Evolutionary conservation across 2,797 vertebrate genomes (phyloP), one percentile per base, ranked within the genome.

Genomic region (Oryzias sinensis): DNA sequence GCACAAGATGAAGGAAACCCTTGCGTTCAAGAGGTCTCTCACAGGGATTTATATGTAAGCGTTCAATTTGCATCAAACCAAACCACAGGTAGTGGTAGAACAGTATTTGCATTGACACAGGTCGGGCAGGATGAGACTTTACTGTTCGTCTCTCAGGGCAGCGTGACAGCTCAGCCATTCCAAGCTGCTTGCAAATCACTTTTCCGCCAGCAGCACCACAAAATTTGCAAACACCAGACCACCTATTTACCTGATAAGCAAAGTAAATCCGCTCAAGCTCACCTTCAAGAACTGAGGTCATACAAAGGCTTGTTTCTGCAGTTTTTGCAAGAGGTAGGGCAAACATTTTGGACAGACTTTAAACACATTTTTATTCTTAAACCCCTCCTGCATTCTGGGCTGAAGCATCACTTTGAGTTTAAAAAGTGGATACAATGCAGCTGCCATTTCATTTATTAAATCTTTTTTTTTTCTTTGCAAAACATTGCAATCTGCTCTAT

Each of bases 31-130:
- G 22, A 14, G 43, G 64, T 62, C 44, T 52, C 57, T 49, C 45
- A 5, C 20, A 1, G 49, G 53, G 65, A 62, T 80, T 74, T 84
- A 81, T 85, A 71, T 49, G n/a, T 44, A 29, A 27, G 62, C 20
- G 3, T 62, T 57, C 22, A 43, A 83, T 90, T 90, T 89, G 80
- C 86, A 86, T 89, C 54, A 15, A 54, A 42, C 47, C 25, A 55
- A 56, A 75, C 72, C 72, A 57, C 76, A 75, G 79, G 78, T 65
- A 52, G 70, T 70, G 68, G 71, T 49, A 58, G 52, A 45, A 43
- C 5, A 17, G 6, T 4, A 65, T 90, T 89, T 90, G 79, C 85
- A 82, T 85, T 40, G 58, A 60, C 63, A n/a, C 4, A 11, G n/a
- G 48, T 49, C 24, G 20, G 42, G 40, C 59, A 68, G 70, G 73